Percentiles rank a stretch among this genome's conserved stretches.
These are phyloP conservation scores for Andrena praecox DNA, from an alignment of 2,888 invertebrate species.

Conservation along the genomic window DNA sequence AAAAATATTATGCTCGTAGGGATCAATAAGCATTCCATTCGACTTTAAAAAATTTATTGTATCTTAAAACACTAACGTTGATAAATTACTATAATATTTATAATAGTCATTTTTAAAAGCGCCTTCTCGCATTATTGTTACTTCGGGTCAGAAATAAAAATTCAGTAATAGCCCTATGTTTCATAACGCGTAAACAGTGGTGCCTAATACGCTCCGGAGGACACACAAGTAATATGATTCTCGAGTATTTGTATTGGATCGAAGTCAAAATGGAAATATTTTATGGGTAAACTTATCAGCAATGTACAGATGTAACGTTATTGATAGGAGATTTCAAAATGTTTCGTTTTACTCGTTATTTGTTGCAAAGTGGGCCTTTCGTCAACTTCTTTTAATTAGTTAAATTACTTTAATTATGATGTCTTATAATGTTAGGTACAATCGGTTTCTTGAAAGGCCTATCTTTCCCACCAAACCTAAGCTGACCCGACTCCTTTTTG, in stretches of 20 bases:
- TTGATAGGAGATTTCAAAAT: not conserved
- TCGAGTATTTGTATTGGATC: constrained; percentile 36
- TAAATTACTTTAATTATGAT: constrained; percentile 13
- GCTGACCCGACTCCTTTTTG: constrained; percentile 93
- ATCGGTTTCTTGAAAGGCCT: constrained; percentile 91
- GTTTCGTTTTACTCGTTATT: not conserved
- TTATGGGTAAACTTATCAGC: not conserved
- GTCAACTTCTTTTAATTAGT: not conserved
- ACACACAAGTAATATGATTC: constrained; percentile 23
- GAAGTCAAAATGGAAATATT: constrained; percentile 29
- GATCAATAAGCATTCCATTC: not conserved
- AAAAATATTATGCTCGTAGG: not conserved
- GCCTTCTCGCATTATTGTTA: constrained; percentile 1
- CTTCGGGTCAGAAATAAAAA: not conserved
- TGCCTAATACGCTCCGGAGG: constrained; percentile 12
- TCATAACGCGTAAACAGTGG: constrained; percentile 23
- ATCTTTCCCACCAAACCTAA: constrained; percentile 93
- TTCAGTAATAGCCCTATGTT: constrained; percentile 17
- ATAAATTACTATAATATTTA: constrained; percentile 3
- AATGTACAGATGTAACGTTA: not conserved
- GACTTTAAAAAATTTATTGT: not conserved
- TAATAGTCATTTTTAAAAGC: not conserved
- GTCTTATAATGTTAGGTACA: constrained; percentile 70
- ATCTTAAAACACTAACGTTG: not conserved
- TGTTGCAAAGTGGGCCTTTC: not conserved